These are phyloP conservation scores for Odontomyia ornata DNA, from an alignment of 2,888 invertebrate species.

Conservation along the genomic window DNA sequence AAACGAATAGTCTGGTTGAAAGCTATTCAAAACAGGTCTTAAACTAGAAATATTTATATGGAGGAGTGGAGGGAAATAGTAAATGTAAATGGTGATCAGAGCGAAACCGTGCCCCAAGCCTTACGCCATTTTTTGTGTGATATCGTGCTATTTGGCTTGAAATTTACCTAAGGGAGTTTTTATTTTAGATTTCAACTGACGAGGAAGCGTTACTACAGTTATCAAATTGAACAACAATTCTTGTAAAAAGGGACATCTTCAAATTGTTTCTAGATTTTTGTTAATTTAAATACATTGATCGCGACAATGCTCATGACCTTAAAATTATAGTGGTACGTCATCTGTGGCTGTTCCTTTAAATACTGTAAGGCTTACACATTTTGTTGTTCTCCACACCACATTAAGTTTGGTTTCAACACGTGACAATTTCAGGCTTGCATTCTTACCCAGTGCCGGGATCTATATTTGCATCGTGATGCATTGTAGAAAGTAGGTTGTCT, in stretches of 20 bases:
- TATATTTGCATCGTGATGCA: too few species aligned
- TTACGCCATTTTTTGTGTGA: neutral
- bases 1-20: too few species aligned
- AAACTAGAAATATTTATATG: too few species aligned
- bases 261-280: neutral
- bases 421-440: neutral
- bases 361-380: neutral
- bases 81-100: too few species aligned
- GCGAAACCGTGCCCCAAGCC: too few species aligned
- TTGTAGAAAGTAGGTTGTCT: neutral
- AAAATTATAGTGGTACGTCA: neutral
- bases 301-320: neutral
- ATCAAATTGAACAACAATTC: neutral
- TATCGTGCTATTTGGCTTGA: neutral
- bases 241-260: neutral
- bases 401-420: neutral
- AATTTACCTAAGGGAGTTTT: neutral
- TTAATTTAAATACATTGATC: neutral
- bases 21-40: too few species aligned
- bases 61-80: too few species aligned
- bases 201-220: neutral
- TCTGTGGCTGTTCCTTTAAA: neutral
- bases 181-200: neutral
- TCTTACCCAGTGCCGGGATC: neutral
- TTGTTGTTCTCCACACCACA: neutral